These are phyloP conservation scores for Brienomyrus brachyistius DNA, from an alignment of 2,113 vertebrate genomes.

Conservation along the genomic window DNA sequence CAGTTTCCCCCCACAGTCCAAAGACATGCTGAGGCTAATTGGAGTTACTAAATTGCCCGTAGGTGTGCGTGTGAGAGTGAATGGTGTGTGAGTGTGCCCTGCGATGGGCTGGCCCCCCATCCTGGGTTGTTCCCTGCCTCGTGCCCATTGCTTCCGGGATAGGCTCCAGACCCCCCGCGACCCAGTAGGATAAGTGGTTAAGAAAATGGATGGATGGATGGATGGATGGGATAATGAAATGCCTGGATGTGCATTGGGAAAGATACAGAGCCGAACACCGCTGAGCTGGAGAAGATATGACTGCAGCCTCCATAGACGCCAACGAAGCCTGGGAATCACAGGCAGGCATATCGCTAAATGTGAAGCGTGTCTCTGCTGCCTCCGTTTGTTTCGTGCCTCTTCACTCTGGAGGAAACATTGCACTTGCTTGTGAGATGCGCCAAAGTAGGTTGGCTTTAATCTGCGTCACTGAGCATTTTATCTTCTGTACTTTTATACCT, in stretches of 20 bases:
- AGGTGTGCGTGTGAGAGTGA: too few relatives aligned
- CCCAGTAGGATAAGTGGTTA: too few relatives aligned
- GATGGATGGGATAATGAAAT: too few relatives aligned
- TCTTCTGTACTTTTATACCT: not conserved
- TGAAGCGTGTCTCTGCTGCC: not conserved
- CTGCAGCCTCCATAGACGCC: not conserved
- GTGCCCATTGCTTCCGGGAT: too few relatives aligned
- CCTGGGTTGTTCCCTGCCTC: too few relatives aligned
- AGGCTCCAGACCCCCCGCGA: too few relatives aligned
- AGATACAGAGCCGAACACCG: not conserved
- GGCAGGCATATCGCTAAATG: not conserved
- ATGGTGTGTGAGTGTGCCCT: too few relatives aligned
- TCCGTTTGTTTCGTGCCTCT: not conserved
- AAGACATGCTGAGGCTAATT: too few relatives aligned
- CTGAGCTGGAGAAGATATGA: not conserved
- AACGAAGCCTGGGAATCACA: not conserved
- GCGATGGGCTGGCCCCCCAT: too few relatives aligned
- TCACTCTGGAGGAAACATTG: not conserved
- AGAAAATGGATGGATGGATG: too few relatives aligned
- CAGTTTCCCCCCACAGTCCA: too few relatives aligned
- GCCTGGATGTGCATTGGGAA: not conserved
- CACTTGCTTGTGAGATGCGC: not conserved
- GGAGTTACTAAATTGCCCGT: too few relatives aligned
- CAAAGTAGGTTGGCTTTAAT: not conserved
- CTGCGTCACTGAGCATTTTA: not conserved